Conservation (phyloP, 2,888 invertebrate genomes). For the Brachyptera putata region DNA sequence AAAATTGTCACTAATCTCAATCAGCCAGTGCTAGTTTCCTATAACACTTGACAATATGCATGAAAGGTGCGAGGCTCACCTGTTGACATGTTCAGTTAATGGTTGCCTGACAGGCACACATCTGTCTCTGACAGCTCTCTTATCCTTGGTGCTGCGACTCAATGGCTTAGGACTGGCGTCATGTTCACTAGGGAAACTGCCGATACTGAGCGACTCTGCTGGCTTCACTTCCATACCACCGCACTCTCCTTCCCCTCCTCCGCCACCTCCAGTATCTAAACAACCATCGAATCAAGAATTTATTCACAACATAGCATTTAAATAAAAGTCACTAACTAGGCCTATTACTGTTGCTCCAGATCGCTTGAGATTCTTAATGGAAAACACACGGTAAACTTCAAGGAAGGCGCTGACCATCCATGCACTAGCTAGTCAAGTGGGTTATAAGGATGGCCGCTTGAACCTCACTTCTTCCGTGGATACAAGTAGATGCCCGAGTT, state of each 20-base stretch:
- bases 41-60: no score
- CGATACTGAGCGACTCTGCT: constrained; percentile 32
- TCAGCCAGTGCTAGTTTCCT: no score
- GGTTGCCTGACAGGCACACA: constrained; percentile 32
- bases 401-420: no score
- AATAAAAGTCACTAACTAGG: not conserved
- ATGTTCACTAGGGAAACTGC: constrained; percentile 40
- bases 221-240: constrained; percentile 32
- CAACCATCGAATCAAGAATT: no score
- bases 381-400: no score
- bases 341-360: not conserved
- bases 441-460: no score
- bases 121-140: constrained; percentile 42
- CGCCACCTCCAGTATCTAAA: constrained; percentile 28
- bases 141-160: constrained; percentile 45
- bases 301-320: not conserved
- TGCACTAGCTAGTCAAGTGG: no score
- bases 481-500: no score
- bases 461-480: no score
- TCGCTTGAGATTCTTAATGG: no score
- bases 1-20: no score
- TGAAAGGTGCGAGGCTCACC: no score
- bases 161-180: constrained; percentile 47
- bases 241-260: constrained; percentile 30
- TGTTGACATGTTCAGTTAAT: constrained; percentile 34